A percentile compares a stretch with the other conserved stretches of the same genome.
phyloP scores from a whole-genome alignment of 2,888 invertebrate genomes.

The Rotaria sp. region DNA sequence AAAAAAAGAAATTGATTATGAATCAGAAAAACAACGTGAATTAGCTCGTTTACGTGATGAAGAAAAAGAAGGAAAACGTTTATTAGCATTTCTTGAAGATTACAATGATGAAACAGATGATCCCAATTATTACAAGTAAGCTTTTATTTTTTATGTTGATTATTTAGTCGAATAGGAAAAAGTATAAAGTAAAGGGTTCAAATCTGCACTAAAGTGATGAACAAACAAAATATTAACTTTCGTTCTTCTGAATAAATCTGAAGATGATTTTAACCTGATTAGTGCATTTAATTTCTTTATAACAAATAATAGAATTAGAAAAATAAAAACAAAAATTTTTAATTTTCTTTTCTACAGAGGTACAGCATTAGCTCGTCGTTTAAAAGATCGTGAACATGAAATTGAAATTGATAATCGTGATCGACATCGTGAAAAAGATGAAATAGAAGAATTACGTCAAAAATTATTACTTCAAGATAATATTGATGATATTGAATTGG shows the following conservation, averaged over 20 bases:
- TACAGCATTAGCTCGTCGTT: slow-evolving; percentile 77
- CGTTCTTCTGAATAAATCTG: slow-evolving; percentile 29
- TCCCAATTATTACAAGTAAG: slow-evolving; percentile 78
- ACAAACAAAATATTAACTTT: slow-evolving; percentile 9
- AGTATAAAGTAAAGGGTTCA: neutral
- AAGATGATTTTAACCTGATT: slow-evolving; percentile 4
- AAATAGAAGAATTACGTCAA: slow-evolving; percentile 73
- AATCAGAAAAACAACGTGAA: slow-evolving; percentile 74
- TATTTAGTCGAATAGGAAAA: neutral
- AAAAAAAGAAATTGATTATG: slow-evolving; percentile 48
- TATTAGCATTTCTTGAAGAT: slow-evolving; percentile 95
- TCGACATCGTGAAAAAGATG: slow-evolving; percentile 72
- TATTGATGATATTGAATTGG: slow-evolving; percentile 57
- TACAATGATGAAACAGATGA: slow-evolving; percentile 97
- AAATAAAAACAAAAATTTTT: slow-evolving; percentile 35
- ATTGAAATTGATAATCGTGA: slow-evolving; percentile 83
- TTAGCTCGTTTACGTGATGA: slow-evolving; percentile 73
- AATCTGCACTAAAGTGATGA: slow-evolving; percentile 15
- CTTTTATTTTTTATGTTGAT: neutral
- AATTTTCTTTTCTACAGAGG: slow-evolving; percentile 59
- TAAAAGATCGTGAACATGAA: slow-evolving; percentile 84
- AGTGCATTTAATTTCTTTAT: neutral
- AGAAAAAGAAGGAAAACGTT: slow-evolving; percentile 78
- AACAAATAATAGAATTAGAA: slow-evolving; percentile 31
- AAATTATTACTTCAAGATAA: slow-evolving; percentile 61